Evolutionary conservation across 2,113 vertebrate species (phyloP).

Genomic region (Cyprinus carpio): DNA sequence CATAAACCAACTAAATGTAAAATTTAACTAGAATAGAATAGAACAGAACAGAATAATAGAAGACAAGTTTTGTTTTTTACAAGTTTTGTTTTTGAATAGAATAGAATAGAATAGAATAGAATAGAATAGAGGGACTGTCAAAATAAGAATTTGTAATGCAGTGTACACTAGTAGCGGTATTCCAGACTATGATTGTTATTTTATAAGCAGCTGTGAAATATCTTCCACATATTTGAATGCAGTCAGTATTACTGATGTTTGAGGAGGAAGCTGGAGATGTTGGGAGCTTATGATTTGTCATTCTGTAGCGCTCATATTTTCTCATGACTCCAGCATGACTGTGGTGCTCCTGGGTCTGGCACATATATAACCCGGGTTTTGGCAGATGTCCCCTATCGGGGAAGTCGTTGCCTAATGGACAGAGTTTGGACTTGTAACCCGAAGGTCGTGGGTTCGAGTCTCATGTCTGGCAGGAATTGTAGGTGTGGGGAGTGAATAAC

Average conservation of each 20-base stretch:
- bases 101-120: neutral
- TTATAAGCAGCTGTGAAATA: neutral
- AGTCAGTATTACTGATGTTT: neutral
- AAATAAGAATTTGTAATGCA: neutral
- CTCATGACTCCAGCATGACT: constrained; percentile 60
- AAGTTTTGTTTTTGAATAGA: no score
- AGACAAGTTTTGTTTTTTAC: no score
- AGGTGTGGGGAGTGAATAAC: no score
- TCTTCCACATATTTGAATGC: neutral
- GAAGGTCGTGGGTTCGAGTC: no score
- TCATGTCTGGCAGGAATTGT: no score
- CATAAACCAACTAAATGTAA: no score
- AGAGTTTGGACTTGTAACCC: no score
- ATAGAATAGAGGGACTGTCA: neutral
- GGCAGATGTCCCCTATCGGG: no score
- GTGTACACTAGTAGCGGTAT: neutral
- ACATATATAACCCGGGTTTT: no score
- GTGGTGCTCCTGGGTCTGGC: constrained; percentile 40
- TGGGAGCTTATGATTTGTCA: neutral
- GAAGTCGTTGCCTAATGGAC: no score
- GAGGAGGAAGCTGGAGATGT: neutral
- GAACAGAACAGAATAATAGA: neutral
- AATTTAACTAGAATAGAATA: neutral
- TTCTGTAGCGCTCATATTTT: constrained; percentile 51
- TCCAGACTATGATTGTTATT: neutral